Evolutionary conservation across 1,140 invertebrate species (phyloP), one percentile per base, ranked within the genome.

Genomic region (Sarcophaga peregrina): DNA sequence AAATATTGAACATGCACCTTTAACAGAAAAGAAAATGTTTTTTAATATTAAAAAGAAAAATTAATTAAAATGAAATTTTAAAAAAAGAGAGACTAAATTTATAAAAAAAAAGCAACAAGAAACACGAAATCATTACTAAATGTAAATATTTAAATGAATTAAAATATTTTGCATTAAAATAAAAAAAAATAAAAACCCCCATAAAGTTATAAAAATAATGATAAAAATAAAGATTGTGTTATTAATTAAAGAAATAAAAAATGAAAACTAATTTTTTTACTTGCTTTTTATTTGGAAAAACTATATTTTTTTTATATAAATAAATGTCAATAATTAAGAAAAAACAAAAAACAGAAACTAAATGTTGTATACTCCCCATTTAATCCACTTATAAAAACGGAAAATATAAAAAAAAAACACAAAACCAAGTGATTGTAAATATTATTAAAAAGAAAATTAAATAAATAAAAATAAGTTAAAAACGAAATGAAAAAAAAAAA

Each of bases 301-400:
- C 9, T 78, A 52, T 50, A 10, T 50, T 17, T 50, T 78, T 78
- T 78, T 78, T 78, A 50, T 37, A 37, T 78, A 78, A 20, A 50
- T 78, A 52, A 50, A 78, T 78, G 75, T 78, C 75, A 78, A 52
- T 78, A 78, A 78, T 52, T 78, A 76, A 76, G 9, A 76, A 75
- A 62, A 74, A 76, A 48, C 8, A 9, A 78, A 20, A 50, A 9
- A 78, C 4, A 50, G n/a, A 78, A 50, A 78, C 47, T 78, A 50
- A 78, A 78, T 78, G 75, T 78, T 78, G 75, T 78, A 78, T 78
- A 78, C 47, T 52, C 45, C 47, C 75, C 47, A 17, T 72, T 25
- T 72, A 72, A 10, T 72, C 62, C 37, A 20, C 62, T 25, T 25
- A 9, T 25, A 72, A 17, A 72, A 17, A 25, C 4, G 25, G 4